A percentile compares a stretch with the other conserved stretches of the same genome.
These are phyloP conservation scores for Machaerirhynchus nigripectus DNA, from an alignment of 2,113 vertebrate species.

Conservation along the genomic window DNA sequence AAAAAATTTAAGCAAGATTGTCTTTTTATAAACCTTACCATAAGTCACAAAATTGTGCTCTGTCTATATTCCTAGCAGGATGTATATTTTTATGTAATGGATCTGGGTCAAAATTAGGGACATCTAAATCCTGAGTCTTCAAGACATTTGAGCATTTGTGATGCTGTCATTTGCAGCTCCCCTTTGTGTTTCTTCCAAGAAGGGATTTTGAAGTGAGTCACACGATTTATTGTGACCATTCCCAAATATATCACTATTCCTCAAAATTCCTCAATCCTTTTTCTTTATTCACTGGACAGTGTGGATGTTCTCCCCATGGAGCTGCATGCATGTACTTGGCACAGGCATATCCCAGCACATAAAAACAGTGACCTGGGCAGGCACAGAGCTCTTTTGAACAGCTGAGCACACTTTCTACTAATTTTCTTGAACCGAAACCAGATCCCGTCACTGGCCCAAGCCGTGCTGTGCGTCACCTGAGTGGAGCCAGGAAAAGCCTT, in stretches of 20 bases:
- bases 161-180: neutral
- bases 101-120: neutral
- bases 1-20: neutral
- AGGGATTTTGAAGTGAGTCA: neutral
- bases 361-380: neutral
- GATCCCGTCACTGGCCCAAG: neutral
- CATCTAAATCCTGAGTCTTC: neutral
- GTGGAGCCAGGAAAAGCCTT: neutral
- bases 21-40: neutral
- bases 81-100: neutral
- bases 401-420: neutral
- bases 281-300: neutral
- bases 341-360: neutral
- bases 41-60: neutral
- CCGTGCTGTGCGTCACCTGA: rapidly evolving
- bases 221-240: neutral
- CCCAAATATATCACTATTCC: neutral
- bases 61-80: neutral
- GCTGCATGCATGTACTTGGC: rapidly evolving
- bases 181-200: constrained; percentile 50
- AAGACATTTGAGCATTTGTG: neutral
- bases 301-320: neutral
- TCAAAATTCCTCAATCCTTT: neutral
- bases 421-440: neutral
- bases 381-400: neutral